Evolutionary conservation across 2,797 vertebrate genomes (phyloP), one percentile per base, ranked within the genome.

Genomic region (Falco concolor): DNA sequence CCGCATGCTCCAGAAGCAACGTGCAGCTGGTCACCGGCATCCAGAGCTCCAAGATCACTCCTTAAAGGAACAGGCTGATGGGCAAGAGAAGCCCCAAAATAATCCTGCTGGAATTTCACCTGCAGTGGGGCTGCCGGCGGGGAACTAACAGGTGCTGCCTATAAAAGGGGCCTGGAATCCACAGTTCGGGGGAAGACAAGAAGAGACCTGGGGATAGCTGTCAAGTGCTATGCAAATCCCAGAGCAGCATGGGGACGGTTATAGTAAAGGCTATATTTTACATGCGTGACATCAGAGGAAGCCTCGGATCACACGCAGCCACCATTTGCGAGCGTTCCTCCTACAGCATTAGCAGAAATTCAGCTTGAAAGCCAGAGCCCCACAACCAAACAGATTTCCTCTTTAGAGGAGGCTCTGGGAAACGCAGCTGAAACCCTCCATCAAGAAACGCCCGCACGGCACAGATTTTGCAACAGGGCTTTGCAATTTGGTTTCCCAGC

Each of bases 71-170:
- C 36, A 30, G 61, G 70, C n/a, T 3, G 5, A n/a, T 0, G 79
- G 69, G 82, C 72, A 91, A 84, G 80, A 84, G 82, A 93, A 63
- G 11, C 78, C 90, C 73, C 50, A 82, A 72, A 97, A 97, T 96
- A 94, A 96, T 91, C 94, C 77, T 52, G 34, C 77, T 88, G 96
- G 96, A 95, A 95, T 95, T 96, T 88, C 96, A 95, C 91, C 92
- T 97, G 96, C 75, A 96, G 85, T 34, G 27, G 52, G 50, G 76
- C 74, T 93, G 76, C 65, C 56, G 15, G 9, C 19, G 82, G 84
- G 32, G 78, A 97, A 96, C n/a, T 19, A 95, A 95, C 95, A 94
- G 85, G 87, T 97, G 96, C 68, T 9, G 90, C 76, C 78, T 67
- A 86, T 96, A 95, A 96, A 95, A 89, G 25, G 44, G 85, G 85